Percentiles rank a stretch among this genome's conserved stretches.
Conservation (phyloP, 2,797 vertebrate species). For the Moxostoma hubbsi region DNA sequence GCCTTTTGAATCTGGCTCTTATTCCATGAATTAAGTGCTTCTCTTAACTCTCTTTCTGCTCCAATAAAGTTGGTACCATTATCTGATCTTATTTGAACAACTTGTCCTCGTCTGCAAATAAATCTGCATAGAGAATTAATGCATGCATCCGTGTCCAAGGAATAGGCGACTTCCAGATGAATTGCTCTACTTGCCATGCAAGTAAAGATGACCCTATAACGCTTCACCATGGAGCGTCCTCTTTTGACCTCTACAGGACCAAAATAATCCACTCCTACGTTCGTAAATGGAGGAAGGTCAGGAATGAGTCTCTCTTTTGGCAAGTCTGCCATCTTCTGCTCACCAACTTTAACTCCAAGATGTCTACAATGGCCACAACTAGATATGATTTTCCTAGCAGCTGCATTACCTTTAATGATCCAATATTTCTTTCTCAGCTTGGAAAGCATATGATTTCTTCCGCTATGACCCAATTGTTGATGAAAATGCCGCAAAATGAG, state of each 20-base stretch:
- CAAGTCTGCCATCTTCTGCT: background rate
- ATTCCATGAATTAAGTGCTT: too few relatives aligned
- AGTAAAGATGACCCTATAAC: background rate
- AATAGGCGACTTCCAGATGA: too few relatives aligned
- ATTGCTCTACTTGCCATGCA: background rate
- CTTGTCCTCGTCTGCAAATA: background rate
- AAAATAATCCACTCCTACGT: too few relatives aligned
- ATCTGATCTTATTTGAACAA: background rate
- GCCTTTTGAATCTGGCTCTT: too few relatives aligned
- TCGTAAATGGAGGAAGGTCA: too few relatives aligned
- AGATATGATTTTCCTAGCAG: background rate
- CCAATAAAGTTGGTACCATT: background rate
- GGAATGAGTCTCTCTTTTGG: background rate
- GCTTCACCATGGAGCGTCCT: background rate
- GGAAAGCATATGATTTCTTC: slow-evolving; percentile 1
- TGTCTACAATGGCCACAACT: background rate
- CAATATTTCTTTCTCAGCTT: background rate
- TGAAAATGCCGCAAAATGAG: background rate
- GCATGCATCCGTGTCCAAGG: background rate
- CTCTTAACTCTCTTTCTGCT: too few relatives aligned
- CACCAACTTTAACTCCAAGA: background rate
- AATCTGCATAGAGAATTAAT: background rate
- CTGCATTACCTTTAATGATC: background rate
- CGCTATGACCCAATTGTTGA: background rate
- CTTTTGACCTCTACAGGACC: background rate